phyloP scores from a whole-genome alignment of 2,113 vertebrate genomes.

The Tenrec ecaudatus region DNA sequence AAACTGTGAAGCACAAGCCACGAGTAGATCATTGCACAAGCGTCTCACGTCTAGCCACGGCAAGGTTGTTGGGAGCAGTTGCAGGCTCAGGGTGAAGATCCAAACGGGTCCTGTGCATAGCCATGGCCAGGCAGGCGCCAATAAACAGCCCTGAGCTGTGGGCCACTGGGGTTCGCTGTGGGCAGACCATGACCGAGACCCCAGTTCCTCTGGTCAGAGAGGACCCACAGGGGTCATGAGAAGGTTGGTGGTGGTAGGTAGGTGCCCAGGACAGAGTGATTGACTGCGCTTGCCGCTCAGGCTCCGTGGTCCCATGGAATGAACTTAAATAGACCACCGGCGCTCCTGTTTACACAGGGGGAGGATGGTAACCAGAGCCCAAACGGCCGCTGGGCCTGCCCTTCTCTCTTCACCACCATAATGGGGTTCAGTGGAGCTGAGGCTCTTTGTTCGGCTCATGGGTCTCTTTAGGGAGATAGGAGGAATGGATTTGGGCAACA shows the following conservation, averaged over 20 bases:
- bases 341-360: not conserved
- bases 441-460: not conserved
- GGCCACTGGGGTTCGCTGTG: not conserved
- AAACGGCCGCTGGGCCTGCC: not conserved
- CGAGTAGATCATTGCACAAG: accelerated
- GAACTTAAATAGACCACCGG: not conserved
- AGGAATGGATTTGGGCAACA: not conserved
- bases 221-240: too few species aligned
- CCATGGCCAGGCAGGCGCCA: not conserved
- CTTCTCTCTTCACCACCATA: not conserved
- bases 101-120: not conserved
- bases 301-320: not conserved
- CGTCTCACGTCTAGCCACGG: not conserved
- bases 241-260: not conserved
- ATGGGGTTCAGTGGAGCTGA: not conserved
- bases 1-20: not conserved
- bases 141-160: not conserved
- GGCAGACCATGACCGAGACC: not conserved
- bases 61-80: not conserved
- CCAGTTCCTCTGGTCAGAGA: not conserved
- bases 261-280: not conserved
- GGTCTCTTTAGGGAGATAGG: not conserved
- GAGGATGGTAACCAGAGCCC: not conserved
- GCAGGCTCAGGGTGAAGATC: not conserved
- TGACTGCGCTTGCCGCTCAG: not conserved